A percentile compares a stretch with the other conserved stretches of the same genome.
Evolutionary conservation across 2,113 vertebrate species (phyloP).

Genomic region (Rhegmatorhina hoffmannsi): DNA sequence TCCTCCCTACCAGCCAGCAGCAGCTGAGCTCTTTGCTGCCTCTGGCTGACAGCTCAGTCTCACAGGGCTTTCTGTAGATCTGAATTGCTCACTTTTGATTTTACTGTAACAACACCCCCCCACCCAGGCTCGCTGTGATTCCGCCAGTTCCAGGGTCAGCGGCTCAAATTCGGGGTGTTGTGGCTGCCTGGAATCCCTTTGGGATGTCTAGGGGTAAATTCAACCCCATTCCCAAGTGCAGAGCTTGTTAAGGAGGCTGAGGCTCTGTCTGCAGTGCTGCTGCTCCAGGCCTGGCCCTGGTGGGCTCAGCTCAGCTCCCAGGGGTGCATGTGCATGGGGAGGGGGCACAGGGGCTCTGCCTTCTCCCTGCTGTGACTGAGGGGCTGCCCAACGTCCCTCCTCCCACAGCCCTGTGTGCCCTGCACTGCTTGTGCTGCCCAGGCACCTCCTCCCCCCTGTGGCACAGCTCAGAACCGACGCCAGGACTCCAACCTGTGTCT

Average conservation of each 20-base stretch:
- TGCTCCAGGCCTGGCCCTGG: neutral
- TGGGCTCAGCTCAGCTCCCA: neutral
- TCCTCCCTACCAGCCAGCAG: too few relatives aligned
- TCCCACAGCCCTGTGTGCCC: neutral
- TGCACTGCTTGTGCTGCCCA: neutral
- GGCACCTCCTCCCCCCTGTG: neutral
- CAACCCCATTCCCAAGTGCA: neutral
- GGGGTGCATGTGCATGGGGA: neutral
- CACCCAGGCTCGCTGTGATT: neutral
- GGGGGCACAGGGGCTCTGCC: conserved; percentile 9
- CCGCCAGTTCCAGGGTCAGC: neutral
- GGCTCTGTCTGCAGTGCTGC: neutral
- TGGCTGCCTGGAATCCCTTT: neutral
- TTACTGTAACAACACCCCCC: too few relatives aligned
- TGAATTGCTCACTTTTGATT: too few relatives aligned
- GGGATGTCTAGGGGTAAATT: neutral
- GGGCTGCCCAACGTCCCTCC: neutral
- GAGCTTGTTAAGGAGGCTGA: neutral
- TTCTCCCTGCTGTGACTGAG: neutral
- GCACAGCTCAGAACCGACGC: neutral
- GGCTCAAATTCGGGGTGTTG: fast-evolving
- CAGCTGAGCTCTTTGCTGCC: too few relatives aligned
- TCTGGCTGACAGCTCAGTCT: too few relatives aligned
- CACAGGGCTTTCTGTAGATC: too few relatives aligned
- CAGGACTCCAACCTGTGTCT: conserved; percentile 51